Evolutionary conservation across 2,113 vertebrate species (phyloP).

Genomic region (Chaetodon trifascialis): DNA sequence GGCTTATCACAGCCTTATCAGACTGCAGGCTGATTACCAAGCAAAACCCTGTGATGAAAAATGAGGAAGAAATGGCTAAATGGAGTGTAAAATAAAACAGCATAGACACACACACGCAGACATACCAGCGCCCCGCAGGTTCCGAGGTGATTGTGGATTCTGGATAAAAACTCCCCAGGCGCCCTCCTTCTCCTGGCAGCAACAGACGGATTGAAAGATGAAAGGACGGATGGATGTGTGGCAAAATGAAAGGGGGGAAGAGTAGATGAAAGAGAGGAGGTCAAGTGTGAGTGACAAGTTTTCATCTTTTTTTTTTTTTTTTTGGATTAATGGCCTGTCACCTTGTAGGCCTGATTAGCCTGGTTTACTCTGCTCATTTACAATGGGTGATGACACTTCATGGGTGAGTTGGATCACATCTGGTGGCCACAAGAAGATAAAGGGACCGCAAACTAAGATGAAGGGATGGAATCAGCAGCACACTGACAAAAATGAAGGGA

Average conservation of each 20-base stretch:
- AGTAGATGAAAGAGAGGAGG: conserved; percentile 55
- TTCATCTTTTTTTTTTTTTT: conserved; percentile 33
- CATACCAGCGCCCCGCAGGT: not conserved
- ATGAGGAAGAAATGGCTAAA: conserved; percentile 48
- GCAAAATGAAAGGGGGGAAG: conserved; percentile 38
- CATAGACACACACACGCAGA: conserved; percentile 7
- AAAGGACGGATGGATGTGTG: conserved; percentile 49
- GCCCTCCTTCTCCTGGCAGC: conserved; percentile 29
- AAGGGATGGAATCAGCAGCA: conserved; percentile 3
- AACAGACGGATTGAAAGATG: conserved; percentile 55
- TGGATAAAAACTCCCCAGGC: conserved; percentile 46
- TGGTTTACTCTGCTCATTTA: conserved; percentile 42
- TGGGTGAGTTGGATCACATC: conserved; percentile 47
- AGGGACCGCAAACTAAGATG: not conserved
- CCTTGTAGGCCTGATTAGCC: conserved; percentile 43
- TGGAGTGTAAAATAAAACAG: conserved; percentile 49
- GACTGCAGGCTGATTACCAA: conserved; percentile 52
- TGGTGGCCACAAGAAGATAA: conserved; percentile 27
- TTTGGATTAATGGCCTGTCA: conserved; percentile 49
- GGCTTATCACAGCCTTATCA: conserved; percentile 65
- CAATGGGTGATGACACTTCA: conserved; percentile 30
- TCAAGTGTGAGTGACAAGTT: conserved; percentile 51
- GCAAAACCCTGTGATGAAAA: conserved; percentile 49
- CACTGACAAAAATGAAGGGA: conserved; percentile 19
- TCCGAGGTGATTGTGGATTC: conserved; percentile 47